Conservation (phyloP, 2,797 vertebrate genomes). For the Bovichtus diacanthus region DNA sequence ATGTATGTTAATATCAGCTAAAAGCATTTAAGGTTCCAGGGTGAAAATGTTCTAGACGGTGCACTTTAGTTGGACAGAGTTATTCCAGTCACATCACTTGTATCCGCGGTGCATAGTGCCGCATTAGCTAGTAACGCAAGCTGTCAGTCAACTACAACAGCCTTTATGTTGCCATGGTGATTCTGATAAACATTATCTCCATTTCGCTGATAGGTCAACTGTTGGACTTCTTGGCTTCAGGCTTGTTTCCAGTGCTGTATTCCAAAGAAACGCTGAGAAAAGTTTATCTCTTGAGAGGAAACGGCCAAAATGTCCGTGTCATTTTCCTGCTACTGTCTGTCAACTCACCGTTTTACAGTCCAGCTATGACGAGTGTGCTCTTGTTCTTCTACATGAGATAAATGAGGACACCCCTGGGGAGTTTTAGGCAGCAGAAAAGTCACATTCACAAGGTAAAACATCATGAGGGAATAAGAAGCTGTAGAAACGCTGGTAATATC, state of each 20-base stretch:
- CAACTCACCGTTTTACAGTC: not conserved
- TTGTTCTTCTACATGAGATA: slow-evolving; percentile 11
- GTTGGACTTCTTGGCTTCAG: not conserved
- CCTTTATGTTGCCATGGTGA: slow-evolving; percentile 11
- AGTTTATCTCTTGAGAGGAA: slow-evolving; percentile 10
- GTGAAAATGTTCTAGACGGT: not conserved
- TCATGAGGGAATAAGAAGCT: not conserved
- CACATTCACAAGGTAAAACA: not conserved
- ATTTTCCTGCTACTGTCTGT: not conserved
- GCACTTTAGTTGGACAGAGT: not conserved
- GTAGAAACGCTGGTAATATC: not conserved
- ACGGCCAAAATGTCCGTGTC: not conserved
- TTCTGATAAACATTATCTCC: slow-evolving; percentile 10
- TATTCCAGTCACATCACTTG: not conserved
- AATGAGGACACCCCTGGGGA: not conserved
- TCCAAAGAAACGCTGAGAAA: not conserved
- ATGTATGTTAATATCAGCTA: not conserved
- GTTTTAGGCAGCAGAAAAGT: not conserved
- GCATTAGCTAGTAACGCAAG: not conserved
- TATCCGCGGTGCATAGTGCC: not conserved
- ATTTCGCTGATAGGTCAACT: not conserved
- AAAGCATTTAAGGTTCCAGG: not conserved
- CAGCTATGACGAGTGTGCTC: not conserved
- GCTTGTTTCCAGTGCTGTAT: slow-evolving; percentile 4
- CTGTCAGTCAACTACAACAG: not conserved